Percentiles rank a stretch among this genome's conserved stretches.
phyloP scores from a whole-genome alignment of 2,888 invertebrate species.

The Gari tellinella region DNA sequence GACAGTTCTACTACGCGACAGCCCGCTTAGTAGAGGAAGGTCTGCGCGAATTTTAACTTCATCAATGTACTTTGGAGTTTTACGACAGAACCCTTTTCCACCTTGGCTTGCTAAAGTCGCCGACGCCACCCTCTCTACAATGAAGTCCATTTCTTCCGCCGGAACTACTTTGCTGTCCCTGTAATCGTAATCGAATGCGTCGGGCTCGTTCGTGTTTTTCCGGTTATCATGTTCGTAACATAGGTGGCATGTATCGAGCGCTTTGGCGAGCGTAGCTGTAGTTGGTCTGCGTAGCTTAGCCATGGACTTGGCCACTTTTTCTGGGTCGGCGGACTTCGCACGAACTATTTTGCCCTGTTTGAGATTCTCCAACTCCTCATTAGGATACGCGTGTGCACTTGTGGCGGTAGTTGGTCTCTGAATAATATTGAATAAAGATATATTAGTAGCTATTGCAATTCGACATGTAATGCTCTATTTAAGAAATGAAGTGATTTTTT shows the following conservation, averaged over 20 bases:
- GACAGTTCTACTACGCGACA: constrained; percentile 61
- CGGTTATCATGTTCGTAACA: constrained; percentile 66
- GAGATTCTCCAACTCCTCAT: constrained; percentile 54
- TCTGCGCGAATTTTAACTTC: constrained; percentile 65
- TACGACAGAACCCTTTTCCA: constrained; percentile 38
- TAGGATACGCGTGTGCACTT: constrained; percentile 27
- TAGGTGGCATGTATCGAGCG: constrained; percentile 61
- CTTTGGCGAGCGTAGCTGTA: constrained; percentile 68
- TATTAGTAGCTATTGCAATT: neutral
- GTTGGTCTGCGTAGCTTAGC: constrained; percentile 66
- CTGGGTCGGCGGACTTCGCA: constrained; percentile 45
- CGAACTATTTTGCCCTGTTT: constrained; percentile 64
- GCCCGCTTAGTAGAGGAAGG: constrained; percentile 66
- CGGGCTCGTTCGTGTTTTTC: constrained; percentile 37
- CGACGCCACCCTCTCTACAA: constrained; percentile 56
- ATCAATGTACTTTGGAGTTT: constrained; percentile 56
- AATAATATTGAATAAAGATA: constrained; percentile 2
- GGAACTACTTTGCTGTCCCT: constrained; percentile 55
- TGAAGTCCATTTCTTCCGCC: constrained; percentile 64
- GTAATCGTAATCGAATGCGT: constrained; percentile 67
- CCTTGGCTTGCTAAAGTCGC: constrained; percentile 56
- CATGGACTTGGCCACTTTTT: constrained; percentile 45
- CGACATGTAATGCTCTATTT: neutral
- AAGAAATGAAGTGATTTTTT: too few relatives aligned
- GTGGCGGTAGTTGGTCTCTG: constrained; percentile 61